Conservation (phyloP, 2,888 invertebrate genomes). For the Rhabditoides inermis region DNA sequence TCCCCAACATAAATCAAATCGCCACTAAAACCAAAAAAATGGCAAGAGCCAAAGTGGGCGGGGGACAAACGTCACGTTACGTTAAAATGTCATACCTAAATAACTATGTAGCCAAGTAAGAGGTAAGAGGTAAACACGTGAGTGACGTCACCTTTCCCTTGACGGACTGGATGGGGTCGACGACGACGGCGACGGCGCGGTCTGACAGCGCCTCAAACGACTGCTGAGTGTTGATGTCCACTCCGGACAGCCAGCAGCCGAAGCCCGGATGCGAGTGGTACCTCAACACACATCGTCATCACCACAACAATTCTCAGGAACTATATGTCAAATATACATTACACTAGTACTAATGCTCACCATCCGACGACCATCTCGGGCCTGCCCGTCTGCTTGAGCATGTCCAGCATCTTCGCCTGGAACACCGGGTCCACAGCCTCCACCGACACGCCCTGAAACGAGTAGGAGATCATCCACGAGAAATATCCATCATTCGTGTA, state of each 20-base stretch:
- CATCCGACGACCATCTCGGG: conserved; percentile 99
- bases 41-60: no score
- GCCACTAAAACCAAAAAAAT: no score
- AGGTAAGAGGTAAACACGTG: not conserved
- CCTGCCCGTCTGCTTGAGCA: conserved; percentile 89
- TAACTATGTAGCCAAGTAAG: not conserved
- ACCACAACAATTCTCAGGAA: no score
- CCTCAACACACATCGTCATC: conserved; percentile 5
- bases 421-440: conserved; percentile 99
- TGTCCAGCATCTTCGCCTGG: conserved; percentile 95
- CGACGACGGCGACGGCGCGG: conserved; percentile 95
- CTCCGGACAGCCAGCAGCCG: conserved; percentile 92
- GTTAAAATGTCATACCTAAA: not conserved
- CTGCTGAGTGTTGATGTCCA: conserved; percentile 98
- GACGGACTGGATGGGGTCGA: conserved; percentile 97
- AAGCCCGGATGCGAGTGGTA: conserved; percentile 98
- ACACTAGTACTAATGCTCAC: conserved; percentile 55
- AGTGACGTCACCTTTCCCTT: conserved; percentile 65
- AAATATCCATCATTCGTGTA: not conserved
- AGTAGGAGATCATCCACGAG: not conserved
- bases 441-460: conserved; percentile 77
- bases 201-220: conserved; percentile 97
- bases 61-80: not conserved
- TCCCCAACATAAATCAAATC: no score
- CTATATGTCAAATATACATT: not conserved